Evolutionary conservation across 2,888 invertebrate genomes (phyloP), one percentile per base, ranked within the genome.

Genomic region (Athalia rosae): DNA sequence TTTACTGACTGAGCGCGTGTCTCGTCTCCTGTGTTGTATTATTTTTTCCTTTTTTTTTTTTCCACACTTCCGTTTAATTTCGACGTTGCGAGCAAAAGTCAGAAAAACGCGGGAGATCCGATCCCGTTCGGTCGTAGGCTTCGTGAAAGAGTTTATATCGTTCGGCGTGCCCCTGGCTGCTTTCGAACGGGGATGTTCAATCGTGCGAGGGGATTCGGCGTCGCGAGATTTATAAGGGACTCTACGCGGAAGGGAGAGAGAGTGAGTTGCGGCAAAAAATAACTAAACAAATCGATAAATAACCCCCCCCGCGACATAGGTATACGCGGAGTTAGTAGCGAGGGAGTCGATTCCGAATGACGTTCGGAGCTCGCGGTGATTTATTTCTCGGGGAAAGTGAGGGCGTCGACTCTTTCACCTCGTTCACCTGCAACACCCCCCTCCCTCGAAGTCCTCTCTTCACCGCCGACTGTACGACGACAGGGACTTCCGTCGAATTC

Each of bases 261-360:
- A 41, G 28, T 41, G 47, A 64, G n/a, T n/a, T 13, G 13, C 47
- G 58, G 43, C 58, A 71, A 63, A 71, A 71, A 71, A 71, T 71
- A 71, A 71, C 71, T 71, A 71, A 71, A 71, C 71, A 71, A 71
- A 71, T 71, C 71, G 71, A 71, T 71, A 71, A 71, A 71, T 71
- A 71, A 71, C 71, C 56, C 58, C 58, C 11, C 6, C n/a, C n/a
- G n/a, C 45, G 45, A 58, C 71, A 45, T 71, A 28, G 28, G 28
- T 28, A 28, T 28, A 28, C 28, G n/a, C n/a, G n/a, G n/a, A 28
- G 28, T n/a, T n/a, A n/a, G 2, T n/a, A n/a, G n/a, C n/a, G 28
- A 43, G 58, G 58, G 71, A 71, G 58, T 71, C 71, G 71, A 71
- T 71, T 71, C 67, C 71, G 28, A 71, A 71, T 71, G 71, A 71